These are phyloP conservation scores for Chaetodon trifascialis DNA, from an alignment of 2,113 vertebrate species.

Conservation along the genomic window DNA sequence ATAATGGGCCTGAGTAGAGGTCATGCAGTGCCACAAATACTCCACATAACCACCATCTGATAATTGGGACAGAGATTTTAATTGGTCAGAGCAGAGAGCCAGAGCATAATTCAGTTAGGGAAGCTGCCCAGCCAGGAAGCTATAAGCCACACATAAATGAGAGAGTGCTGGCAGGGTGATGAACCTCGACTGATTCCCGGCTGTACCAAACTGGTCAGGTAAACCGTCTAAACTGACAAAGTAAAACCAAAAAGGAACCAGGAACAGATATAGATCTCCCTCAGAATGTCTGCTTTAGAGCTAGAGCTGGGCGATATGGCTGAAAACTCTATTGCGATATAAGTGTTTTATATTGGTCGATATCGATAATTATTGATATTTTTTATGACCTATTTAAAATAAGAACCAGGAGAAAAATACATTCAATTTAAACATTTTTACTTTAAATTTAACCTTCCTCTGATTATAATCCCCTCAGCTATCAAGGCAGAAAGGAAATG, in stretches of 20 bases:
- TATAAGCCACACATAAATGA: slow-evolving; percentile 1
- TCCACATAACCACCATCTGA: slow-evolving; percentile 41
- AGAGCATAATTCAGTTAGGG: neutral
- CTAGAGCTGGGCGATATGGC: too few species aligned
- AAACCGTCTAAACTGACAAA: slow-evolving; percentile 4
- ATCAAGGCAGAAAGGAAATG: too few species aligned
- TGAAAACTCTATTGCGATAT: too few species aligned
- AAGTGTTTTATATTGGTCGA: too few species aligned
- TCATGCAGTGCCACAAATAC: slow-evolving; percentile 48
- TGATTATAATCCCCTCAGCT: too few species aligned
- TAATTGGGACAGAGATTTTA: slow-evolving; percentile 53
- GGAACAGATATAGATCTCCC: neutral
- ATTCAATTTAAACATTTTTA: too few species aligned
- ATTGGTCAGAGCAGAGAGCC: slow-evolving; percentile 45
- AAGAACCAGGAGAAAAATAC: too few species aligned
- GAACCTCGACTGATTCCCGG: slow-evolving; percentile 9
- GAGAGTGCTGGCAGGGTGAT: neutral
- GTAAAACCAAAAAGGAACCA: neutral
- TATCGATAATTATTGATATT: too few species aligned
- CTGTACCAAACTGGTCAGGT: slow-evolving; percentile 20
- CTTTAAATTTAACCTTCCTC: too few species aligned
- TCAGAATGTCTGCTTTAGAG: neutral
- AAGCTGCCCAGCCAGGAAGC: slow-evolving; percentile 10
- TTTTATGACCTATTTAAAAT: too few species aligned
- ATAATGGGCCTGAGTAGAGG: slow-evolving; percentile 43